Evolutionary conservation across 2,113 vertebrate genomes (phyloP).

Genomic region (Amazona vittata): DNA sequence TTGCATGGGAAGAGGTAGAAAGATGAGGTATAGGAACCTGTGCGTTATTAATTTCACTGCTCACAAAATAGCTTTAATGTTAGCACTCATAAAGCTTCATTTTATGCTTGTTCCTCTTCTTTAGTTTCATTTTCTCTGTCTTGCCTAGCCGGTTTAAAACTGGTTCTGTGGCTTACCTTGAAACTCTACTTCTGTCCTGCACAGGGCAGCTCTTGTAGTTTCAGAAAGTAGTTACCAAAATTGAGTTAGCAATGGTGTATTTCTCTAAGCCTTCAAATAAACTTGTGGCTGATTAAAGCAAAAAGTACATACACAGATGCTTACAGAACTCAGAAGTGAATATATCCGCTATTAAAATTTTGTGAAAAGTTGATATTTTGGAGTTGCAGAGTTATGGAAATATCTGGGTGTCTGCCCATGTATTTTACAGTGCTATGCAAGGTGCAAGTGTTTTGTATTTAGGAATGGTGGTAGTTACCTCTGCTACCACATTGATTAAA

Average conservation of each 20-base stretch:
- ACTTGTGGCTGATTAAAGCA: background rate
- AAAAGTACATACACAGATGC: background rate
- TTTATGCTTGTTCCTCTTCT: background rate
- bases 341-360: background rate
- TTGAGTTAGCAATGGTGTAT: background rate
- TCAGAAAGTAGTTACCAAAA: background rate
- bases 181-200: background rate
- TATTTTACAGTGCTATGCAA: background rate
- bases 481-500: background rate
- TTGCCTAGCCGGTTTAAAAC: conserved; percentile 49
- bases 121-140: conserved; percentile 12
- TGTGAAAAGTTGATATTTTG: background rate
- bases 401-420: background rate
- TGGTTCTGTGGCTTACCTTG: conserved; percentile 58
- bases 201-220: background rate
- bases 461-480: background rate
- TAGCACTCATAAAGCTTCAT: background rate
- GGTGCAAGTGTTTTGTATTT: background rate
- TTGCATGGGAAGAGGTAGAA: background rate
- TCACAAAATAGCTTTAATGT: background rate
- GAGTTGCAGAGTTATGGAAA: background rate
- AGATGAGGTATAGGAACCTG: background rate
- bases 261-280: background rate
- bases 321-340: background rate
- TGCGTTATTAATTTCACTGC: background rate